These are phyloP conservation scores for Odontocolon sp. DNA, from an alignment of 2,888 invertebrate species.

Conservation along the genomic window DNA sequence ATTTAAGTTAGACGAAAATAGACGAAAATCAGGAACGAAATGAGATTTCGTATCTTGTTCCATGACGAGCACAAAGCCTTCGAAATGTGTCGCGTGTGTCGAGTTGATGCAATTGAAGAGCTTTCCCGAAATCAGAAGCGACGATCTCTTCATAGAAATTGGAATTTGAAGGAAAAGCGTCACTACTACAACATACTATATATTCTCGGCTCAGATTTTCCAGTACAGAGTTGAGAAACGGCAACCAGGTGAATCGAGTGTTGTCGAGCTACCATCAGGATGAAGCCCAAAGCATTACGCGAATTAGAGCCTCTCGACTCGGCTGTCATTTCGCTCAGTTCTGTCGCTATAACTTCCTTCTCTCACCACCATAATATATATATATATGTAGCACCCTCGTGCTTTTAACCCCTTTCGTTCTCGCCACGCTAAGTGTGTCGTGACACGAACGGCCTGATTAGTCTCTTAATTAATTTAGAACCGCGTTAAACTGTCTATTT, in stretches of 20 bases:
- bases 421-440: slow-evolving; percentile 55
- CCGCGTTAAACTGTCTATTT: slow-evolving; percentile 44
- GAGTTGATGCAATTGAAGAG: background rate
- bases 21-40: slow-evolving; percentile 8
- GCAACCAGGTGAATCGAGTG: slow-evolving; percentile 30
- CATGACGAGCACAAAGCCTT: slow-evolving; percentile 21
- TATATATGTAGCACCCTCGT: slow-evolving; percentile 8
- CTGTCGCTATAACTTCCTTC: background rate
- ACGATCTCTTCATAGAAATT: slow-evolving; percentile 46
- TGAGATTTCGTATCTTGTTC: slow-evolving; percentile 19
- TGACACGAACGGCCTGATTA: slow-evolving; percentile 66
- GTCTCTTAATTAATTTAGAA: slow-evolving; percentile 66
- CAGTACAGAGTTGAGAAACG: slow-evolving; percentile 2
- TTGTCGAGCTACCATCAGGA: slow-evolving; percentile 42
- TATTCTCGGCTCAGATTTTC: slow-evolving; percentile 27
- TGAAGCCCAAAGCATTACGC: slow-evolving; percentile 50
- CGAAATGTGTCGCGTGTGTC: slow-evolving; percentile 13
- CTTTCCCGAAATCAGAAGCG: slow-evolving; percentile 43
- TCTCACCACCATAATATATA: background rate
- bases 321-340: slow-evolving; percentile 25
- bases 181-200: background rate
- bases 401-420: background rate
- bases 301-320: slow-evolving; percentile 47
- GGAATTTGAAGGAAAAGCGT: slow-evolving; percentile 10
- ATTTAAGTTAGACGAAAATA: background rate